These are phyloP conservation scores for Chymomyza costata DNA, from an alignment of 1,140 invertebrate species.

Conservation along the genomic window DNA sequence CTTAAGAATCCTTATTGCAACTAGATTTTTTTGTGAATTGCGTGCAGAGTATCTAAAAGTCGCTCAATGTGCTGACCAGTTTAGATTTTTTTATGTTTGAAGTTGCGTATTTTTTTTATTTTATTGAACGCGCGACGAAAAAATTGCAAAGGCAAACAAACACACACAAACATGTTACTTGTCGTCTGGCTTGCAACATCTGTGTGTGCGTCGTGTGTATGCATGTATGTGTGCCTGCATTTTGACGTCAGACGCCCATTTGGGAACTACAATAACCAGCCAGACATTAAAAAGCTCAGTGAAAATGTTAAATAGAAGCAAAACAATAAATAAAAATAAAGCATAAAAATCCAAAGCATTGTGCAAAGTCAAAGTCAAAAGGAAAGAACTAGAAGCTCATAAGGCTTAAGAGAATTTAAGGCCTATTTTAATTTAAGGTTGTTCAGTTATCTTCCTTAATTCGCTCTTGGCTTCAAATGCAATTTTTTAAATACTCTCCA, in stretches of 20 bases:
- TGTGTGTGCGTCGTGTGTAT: slow-evolving; percentile 16
- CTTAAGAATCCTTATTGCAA: too few relatives aligned
- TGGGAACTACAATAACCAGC: slow-evolving; percentile 19
- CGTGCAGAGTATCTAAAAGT: too few relatives aligned
- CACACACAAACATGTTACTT: slow-evolving; percentile 24
- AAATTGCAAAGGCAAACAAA: slow-evolving; percentile 55
- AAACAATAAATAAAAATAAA: slow-evolving; percentile 16
- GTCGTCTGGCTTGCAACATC: neutral
- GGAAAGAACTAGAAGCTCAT: too few relatives aligned
- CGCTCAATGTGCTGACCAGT: too few relatives aligned
- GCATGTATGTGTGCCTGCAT: slow-evolving; percentile 35
- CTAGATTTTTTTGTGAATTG: too few relatives aligned
- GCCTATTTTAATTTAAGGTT: too few relatives aligned
- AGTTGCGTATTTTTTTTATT: slow-evolving; percentile 24
- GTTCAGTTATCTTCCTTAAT: too few relatives aligned
- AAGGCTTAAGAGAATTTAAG: too few relatives aligned
- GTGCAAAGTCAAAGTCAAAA: too few relatives aligned
- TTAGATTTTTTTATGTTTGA: slow-evolving; percentile 39
- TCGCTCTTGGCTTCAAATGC: too few relatives aligned
- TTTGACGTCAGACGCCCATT: slow-evolving; percentile 60
- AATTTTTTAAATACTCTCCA: too few relatives aligned
- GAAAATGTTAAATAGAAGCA: slow-evolving; percentile 31
- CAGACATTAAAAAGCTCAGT: slow-evolving; percentile 52
- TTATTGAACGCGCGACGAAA: slow-evolving; percentile 53
- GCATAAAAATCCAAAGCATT: too few relatives aligned